Conservation (phyloP, 2,113 vertebrate species). For the Heteronetta atricapilla region DNA sequence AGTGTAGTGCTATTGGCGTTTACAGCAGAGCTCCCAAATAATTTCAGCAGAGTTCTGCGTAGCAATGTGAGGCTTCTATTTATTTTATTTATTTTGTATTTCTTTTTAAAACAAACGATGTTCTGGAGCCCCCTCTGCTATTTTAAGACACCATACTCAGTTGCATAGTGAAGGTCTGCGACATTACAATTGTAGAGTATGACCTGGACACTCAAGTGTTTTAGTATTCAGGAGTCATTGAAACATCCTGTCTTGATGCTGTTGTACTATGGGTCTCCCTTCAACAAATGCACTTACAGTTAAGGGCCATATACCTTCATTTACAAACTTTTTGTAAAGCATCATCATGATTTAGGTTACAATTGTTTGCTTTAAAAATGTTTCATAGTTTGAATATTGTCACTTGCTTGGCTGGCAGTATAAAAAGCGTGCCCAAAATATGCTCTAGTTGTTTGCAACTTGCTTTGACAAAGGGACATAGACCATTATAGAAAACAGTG, state of each 20-base stretch:
- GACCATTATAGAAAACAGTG: neutral
- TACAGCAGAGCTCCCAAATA: neutral
- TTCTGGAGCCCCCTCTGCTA: neutral
- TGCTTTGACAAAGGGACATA: neutral
- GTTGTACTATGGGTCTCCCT: neutral
- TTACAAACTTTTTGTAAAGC: neutral
- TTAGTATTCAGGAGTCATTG: neutral
- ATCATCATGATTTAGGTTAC: neutral
- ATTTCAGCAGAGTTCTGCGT: neutral
- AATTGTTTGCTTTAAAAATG: constrained; percentile 16
- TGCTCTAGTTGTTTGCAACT: neutral
- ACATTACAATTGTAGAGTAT: neutral
- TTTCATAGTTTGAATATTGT: neutral
- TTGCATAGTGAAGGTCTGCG: neutral
- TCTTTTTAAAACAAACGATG: neutral
- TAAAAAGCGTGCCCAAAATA: constrained; percentile 11
- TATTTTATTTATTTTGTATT: constrained; percentile 45
- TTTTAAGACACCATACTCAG: neutral
- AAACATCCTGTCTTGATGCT: neutral
- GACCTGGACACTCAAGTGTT: neutral
- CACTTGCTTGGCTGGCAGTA: neutral
- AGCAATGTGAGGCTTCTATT: constrained; percentile 11
- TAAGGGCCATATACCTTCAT: constrained; percentile 12
- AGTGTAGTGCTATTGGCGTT: neutral
- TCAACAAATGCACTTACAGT: constrained; percentile 22